Percentiles rank a stretch among this genome's conserved stretches.
phyloP scores from a whole-genome alignment of 1,140 invertebrate genomes.

The Mycetomoellerius zeteki region DNA sequence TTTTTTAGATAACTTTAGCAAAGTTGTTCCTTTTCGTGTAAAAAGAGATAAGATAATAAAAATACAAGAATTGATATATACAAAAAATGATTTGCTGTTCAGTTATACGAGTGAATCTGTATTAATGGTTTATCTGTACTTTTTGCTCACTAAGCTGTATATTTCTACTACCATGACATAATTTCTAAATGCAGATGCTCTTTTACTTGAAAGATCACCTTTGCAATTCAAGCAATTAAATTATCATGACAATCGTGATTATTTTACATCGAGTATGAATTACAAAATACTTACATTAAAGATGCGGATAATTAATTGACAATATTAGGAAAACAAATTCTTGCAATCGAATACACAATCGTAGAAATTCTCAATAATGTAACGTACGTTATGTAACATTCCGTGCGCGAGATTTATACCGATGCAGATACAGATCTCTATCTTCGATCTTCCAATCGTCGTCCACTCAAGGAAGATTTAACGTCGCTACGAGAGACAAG shows the following conservation, averaged over 20 bases:
- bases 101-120: neutral
- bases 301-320: neutral
- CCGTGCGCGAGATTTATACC: conserved; percentile 28
- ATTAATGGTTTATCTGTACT: neutral
- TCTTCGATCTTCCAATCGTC: conserved; percentile 33
- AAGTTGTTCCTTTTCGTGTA: too few species aligned
- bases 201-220: neutral
- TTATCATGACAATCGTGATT: neutral
- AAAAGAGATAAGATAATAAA: neutral
- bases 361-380: neutral
- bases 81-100: neutral
- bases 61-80: neutral
- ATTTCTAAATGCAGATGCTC: neutral
- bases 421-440: conserved; percentile 25
- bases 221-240: neutral
- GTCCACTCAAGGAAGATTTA: conserved; percentile 66
- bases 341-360: neutral
- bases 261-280: neutral
- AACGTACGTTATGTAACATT: neutral
- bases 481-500: conserved; percentile 63
- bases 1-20: too few species aligned
- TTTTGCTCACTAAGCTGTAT: neutral
- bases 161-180: neutral
- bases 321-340: conserved; percentile 10
- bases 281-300: neutral